Evolutionary conservation across 2,113 vertebrate species (phyloP).

Genomic region (Columba livia): DNA sequence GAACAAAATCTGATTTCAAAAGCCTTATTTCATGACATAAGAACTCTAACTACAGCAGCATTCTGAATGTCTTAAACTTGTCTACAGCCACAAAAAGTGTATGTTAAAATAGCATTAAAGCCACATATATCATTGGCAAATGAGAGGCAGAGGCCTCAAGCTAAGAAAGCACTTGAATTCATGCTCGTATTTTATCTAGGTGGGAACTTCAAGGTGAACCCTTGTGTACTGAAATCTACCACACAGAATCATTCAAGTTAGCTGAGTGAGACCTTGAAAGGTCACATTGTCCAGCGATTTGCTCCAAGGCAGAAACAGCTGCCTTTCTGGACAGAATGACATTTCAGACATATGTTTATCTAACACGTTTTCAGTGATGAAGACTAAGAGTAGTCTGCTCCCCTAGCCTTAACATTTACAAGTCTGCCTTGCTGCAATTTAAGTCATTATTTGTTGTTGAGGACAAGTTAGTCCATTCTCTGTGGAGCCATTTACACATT

Average conservation of each 20-base stretch:
- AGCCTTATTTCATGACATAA: not conserved
- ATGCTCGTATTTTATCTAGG: not conserved
- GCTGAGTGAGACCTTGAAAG: not conserved
- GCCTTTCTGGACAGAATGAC: not conserved
- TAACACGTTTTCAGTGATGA: not conserved
- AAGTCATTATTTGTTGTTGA: not conserved
- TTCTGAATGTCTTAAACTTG: not conserved
- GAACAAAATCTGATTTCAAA: not conserved
- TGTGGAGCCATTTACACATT: not conserved
- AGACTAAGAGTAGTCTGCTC: not conserved
- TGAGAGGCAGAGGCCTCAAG: not conserved
- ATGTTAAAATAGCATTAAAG: conserved; percentile 8
- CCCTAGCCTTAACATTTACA: not conserved
- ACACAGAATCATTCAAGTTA: not conserved
- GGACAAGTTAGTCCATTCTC: not conserved
- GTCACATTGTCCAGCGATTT: not conserved
- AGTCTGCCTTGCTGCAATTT: not conserved
- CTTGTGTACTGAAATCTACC: not conserved
- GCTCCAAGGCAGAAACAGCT: conserved; percentile 15
- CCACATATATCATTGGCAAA: not conserved
- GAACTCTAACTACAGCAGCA: not conserved
- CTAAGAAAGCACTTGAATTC: not conserved
- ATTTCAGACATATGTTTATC: not conserved
- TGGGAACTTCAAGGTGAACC: not conserved
- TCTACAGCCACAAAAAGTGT: not conserved